Conservation (phyloP, 2,113 vertebrate species). For the Caracal caracal region DNA sequence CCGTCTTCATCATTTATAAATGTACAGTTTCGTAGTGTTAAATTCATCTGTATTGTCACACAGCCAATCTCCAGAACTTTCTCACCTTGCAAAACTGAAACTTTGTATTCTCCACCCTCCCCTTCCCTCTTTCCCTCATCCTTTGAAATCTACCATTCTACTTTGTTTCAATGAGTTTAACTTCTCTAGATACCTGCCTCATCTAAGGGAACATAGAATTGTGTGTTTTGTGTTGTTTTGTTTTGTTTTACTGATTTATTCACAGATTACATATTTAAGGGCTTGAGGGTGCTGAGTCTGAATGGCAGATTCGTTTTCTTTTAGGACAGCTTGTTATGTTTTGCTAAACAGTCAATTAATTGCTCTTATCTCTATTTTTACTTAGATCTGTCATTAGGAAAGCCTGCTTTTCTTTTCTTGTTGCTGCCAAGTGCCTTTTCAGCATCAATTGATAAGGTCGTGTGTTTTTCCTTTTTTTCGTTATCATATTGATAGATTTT, state of each 20-base stretch:
- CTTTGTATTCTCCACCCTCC: not conserved
- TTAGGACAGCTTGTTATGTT: not conserved
- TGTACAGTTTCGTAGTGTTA: not conserved
- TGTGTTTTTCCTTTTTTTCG: not conserved
- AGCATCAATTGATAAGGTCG: not conserved
- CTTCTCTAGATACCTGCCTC: not conserved
- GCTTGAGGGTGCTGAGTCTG: not conserved
- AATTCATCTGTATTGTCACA: not conserved
- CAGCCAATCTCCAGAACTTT: not conserved
- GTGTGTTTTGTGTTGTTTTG: too few species aligned
- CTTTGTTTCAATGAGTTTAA: not conserved
- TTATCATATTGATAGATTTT: not conserved
- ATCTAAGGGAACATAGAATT: not conserved
- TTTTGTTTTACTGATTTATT: not conserved
- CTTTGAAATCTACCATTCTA: not conserved
- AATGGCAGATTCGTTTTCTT: not conserved
- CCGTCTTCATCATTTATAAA: not conserved
- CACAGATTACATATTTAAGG: slow-evolving; percentile 35
- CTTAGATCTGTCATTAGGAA: not conserved
- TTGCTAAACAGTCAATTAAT: slow-evolving; percentile 8
- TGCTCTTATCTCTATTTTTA: not conserved
- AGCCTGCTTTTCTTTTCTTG: not conserved
- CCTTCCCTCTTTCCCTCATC: not conserved
- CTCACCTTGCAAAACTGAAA: not conserved
- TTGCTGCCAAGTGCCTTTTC: not conserved